Conservation (phyloP, 2,797 vertebrate genomes). For the Xerus rutilus region DNA sequence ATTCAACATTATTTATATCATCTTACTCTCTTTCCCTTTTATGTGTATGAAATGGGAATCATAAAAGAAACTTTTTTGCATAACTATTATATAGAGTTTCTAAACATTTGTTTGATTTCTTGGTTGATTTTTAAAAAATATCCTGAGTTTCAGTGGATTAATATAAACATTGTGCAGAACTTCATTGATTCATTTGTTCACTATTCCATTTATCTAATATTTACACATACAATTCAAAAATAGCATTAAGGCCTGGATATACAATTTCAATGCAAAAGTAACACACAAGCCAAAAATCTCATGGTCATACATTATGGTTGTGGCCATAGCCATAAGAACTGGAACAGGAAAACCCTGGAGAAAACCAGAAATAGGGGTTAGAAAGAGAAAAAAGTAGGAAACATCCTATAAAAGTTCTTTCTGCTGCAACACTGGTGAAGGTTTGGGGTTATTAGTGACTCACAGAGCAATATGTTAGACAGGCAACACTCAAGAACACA, state of each 20-base stretch:
- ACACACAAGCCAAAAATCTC: neutral
- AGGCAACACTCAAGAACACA: neutral
- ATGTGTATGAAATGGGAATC: neutral
- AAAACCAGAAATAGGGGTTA: neutral
- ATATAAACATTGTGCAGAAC: neutral
- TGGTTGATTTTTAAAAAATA: neutral
- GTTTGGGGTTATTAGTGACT: neutral
- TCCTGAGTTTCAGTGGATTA: neutral
- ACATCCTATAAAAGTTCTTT: neutral
- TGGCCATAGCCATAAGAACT: neutral
- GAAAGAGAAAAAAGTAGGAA: neutral
- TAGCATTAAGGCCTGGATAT: neutral
- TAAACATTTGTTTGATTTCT: neutral
- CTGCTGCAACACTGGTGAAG: neutral
- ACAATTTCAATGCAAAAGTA: neutral
- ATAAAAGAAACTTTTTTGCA: neutral
- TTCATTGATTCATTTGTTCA: neutral
- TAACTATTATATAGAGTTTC: neutral
- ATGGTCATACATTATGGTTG: neutral
- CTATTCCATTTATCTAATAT: neutral
- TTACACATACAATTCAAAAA: neutral
- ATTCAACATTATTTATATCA: neutral
- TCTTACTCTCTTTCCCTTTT: neutral
- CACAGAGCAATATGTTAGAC: rapidly evolving
- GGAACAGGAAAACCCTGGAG: neutral